A percentile compares a stretch with the other conserved stretches of the same genome.
phyloP scores from a whole-genome alignment of 2,797 vertebrate species.

The Centropyge bicolor region DNA sequence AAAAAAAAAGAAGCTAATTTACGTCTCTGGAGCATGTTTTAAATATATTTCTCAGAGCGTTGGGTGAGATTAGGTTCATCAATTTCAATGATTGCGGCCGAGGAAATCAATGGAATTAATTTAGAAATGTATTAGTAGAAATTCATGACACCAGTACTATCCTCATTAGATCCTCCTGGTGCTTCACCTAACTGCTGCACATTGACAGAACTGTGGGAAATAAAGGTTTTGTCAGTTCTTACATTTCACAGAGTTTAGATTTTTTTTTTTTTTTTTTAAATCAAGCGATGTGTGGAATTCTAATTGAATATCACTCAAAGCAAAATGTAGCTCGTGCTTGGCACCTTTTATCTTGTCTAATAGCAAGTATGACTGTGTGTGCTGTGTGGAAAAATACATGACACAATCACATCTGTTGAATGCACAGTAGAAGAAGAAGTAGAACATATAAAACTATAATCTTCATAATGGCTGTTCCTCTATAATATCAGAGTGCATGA shows the following conservation, averaged over 20 bases:
- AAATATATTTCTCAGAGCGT: constrained; percentile 3
- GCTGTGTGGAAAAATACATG: background rate
- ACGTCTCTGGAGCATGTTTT: constrained; percentile 20
- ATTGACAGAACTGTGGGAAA: background rate
- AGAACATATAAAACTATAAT: background rate
- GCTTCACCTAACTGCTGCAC: background rate
- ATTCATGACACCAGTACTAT: background rate
- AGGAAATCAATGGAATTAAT: constrained; percentile 27
- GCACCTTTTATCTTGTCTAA: background rate
- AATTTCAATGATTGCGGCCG: constrained; percentile 4
- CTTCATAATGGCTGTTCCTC: constrained; percentile 13
- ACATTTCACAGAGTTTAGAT: constrained; percentile 5
- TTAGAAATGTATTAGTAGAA: constrained; percentile 6
- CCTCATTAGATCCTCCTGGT: background rate
- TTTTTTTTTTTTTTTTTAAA: constrained; percentile 23
- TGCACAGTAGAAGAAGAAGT: constrained; percentile 2
- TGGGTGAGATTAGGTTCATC: constrained; percentile 23
- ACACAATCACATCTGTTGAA: background rate
- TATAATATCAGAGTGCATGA: background rate
- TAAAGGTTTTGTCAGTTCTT: background rate
- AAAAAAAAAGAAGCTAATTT: background rate
- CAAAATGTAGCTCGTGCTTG: background rate
- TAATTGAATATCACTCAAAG: constrained; percentile 6
- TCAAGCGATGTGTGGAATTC: background rate
- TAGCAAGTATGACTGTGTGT: background rate